These are phyloP conservation scores for Drosophila nigricruria DNA, from an alignment of 2,888 invertebrate genomes.

Conservation along the genomic window DNA sequence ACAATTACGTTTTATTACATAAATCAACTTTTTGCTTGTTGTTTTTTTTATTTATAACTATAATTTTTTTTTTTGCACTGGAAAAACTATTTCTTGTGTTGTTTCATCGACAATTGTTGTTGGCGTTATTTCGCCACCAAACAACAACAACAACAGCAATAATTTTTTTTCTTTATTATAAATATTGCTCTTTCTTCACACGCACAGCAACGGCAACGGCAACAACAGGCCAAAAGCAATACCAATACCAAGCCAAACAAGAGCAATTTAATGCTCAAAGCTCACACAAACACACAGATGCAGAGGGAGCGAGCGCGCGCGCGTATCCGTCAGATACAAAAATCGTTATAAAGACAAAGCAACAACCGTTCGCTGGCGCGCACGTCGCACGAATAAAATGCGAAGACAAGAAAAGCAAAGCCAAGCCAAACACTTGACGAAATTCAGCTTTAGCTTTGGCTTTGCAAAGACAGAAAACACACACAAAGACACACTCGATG, in stretches of 20 bases:
- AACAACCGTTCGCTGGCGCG: conserved; percentile 77
- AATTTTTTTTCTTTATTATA: conserved; percentile 40
- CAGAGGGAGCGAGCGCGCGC: conserved; percentile 38
- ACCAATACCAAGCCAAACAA: conserved; percentile 24
- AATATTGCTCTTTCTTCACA: conserved; percentile 79
- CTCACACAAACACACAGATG: conserved; percentile 25
- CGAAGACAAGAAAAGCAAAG: conserved; percentile 32
- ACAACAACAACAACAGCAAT: conserved; percentile 25
- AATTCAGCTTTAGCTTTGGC: conserved; percentile 29
- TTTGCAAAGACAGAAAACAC: conserved; percentile 33
- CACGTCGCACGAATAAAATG: conserved; percentile 78
- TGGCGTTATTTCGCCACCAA: conserved; percentile 66
- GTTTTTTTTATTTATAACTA: conserved; percentile 8
- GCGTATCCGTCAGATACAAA: conserved; percentile 71
- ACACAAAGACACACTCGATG: background rate
- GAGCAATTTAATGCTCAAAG: conserved; percentile 19
- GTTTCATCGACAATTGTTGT: conserved; percentile 67
- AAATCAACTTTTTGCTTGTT: conserved; percentile 43
- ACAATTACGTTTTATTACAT: conserved; percentile 63
- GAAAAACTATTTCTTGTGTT: conserved; percentile 63
- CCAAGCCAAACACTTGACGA: conserved; percentile 73
- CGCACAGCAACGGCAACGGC: no score
- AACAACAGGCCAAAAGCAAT: conserved; percentile 15
- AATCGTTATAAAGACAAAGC: conserved; percentile 64
- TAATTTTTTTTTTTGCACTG: conserved; percentile 63